A percentile compares a stretch with the other conserved stretches of the same genome.
Evolutionary conservation across 2,113 vertebrate species (phyloP).

Genomic region (Clinocottus analis): DNA sequence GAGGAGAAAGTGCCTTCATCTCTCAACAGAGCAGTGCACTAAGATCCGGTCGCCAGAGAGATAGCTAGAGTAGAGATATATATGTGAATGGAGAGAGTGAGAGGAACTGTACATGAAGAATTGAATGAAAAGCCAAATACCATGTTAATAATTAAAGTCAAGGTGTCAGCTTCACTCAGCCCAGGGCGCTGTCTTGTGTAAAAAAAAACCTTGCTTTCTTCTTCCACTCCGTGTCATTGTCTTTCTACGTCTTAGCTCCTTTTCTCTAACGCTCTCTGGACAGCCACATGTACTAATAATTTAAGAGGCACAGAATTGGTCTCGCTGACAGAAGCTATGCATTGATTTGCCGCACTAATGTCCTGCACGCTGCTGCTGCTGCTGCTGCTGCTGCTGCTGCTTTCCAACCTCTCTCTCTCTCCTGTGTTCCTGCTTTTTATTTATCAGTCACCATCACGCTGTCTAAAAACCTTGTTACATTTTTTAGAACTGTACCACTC

Average conservation of each 20-base stretch:
- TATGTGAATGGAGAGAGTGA: neutral
- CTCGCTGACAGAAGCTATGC: neutral
- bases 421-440: neutral
- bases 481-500: neutral
- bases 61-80: too few relatives aligned
- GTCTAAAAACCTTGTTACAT: neutral
- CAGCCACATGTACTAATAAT: slow-evolving; percentile 33
- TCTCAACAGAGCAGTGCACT: neutral
- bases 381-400: too few relatives aligned
- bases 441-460: neutral
- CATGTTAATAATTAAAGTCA: slow-evolving; percentile 70
- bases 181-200: slow-evolving; percentile 54
- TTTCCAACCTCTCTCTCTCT: too few relatives aligned
- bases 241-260: slow-evolving; percentile 16
- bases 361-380: too few relatives aligned
- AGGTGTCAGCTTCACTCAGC: slow-evolving; percentile 63
- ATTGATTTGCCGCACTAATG: slow-evolving; percentile 1
- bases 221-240: neutral
- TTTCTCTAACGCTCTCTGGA: slow-evolving; percentile 19
- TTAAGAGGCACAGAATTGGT: slow-evolving; percentile 19
- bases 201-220: slow-evolving; percentile 28
- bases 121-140: slow-evolving; percentile 61
- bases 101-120: slow-evolving; percentile 13
- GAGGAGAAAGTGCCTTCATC: slow-evolving; percentile 14
- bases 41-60: slow-evolving; percentile 24